Conservation (phyloP, 1,140 invertebrate species). For the Drosophila rhopaloa region DNA sequence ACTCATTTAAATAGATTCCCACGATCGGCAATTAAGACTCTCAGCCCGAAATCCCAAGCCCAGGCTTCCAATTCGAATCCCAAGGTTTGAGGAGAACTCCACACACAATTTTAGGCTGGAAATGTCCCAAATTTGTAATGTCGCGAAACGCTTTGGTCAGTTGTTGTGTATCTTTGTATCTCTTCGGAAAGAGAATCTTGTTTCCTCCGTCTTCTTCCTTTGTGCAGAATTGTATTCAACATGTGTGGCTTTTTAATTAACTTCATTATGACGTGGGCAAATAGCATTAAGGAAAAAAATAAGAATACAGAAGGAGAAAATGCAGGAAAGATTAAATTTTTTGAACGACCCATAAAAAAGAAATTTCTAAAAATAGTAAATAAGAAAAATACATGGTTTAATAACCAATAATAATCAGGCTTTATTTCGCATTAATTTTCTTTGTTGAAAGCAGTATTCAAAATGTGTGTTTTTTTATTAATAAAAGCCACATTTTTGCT, state of each 20-base stretch:
- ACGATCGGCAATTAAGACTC: constrained; percentile 76
- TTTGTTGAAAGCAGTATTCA: constrained; percentile 5
- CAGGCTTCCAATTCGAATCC: constrained; percentile 16
- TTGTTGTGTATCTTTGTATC: constrained; percentile 44
- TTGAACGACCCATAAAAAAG: neutral
- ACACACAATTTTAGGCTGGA: constrained; percentile 6
- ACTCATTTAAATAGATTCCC: constrained; percentile 74
- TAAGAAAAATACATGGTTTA: neutral
- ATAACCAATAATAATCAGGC: constrained; percentile 14
- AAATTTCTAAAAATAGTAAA: constrained; percentile 3
- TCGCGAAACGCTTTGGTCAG: constrained; percentile 40
- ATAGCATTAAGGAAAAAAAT: constrained; percentile 22
- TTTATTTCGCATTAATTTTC: constrained; percentile 22
- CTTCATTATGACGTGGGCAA: constrained; percentile 67
- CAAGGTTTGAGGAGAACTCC: neutral
- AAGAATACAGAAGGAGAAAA: neutral
- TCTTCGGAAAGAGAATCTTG: constrained; percentile 10
- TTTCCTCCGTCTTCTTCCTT: constrained; percentile 36
- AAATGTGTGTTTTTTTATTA: constrained; percentile 10
- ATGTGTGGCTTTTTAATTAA: constrained; percentile 82
- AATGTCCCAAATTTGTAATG: constrained; percentile 44
- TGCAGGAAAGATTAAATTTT: neutral
- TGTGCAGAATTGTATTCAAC: constrained; percentile 61
- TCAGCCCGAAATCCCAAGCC: constrained; percentile 38
- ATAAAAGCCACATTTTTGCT: neutral